phyloP scores from a whole-genome alignment of 2,797 vertebrate species.

The Propithecus deckenii region DNA sequence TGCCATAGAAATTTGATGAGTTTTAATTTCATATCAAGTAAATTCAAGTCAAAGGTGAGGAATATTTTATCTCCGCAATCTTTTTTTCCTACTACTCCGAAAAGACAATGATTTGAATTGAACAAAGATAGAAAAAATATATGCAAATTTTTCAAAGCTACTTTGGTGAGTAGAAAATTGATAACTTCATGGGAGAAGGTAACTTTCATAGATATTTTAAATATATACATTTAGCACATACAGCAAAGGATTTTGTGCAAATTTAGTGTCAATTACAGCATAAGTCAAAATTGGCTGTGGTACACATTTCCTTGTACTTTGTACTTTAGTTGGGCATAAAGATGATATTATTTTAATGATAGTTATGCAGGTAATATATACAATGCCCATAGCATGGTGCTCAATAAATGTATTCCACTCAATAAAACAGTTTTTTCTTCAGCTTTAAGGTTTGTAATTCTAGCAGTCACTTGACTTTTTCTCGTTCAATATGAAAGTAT shows the following conservation, averaged over 20 bases:
- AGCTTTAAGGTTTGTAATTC: neutral
- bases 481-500: neutral
- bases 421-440: neutral
- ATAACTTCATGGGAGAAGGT: constrained; percentile 28
- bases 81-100: neutral
- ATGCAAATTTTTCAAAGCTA: constrained; percentile 14
- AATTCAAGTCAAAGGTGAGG: neutral
- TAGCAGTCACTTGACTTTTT: neutral
- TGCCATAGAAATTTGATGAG: neutral
- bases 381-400: neutral
- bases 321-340: neutral
- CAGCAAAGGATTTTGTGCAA: neutral
- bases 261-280: neutral
- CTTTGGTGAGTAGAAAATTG: neutral
- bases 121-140: constrained; percentile 17
- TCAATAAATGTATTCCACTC: neutral
- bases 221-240: neutral
- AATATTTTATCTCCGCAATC: neutral
- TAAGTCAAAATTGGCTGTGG: neutral
- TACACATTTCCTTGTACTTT: neutral
- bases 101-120: neutral
- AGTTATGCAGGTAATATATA: neutral
- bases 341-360: neutral
- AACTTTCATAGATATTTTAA: neutral
- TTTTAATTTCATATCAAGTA: constrained; percentile 17